Evolutionary conservation across 2,113 vertebrate genomes (phyloP).

Genomic region (Hemibagrus wyckioides): DNA sequence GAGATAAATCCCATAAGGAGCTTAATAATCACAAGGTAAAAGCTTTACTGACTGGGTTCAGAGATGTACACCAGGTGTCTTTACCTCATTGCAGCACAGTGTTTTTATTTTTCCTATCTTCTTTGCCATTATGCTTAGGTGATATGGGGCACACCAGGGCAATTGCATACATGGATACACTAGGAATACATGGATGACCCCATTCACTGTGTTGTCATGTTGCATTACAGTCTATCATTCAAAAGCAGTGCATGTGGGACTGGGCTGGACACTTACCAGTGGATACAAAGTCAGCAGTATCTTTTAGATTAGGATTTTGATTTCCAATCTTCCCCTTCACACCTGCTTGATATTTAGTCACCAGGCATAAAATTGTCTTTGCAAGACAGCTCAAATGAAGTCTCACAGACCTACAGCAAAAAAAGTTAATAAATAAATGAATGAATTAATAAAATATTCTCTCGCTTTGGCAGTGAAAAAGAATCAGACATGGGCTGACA

Average conservation of each 20-base stretch:
- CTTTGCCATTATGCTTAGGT: slow-evolving; percentile 14
- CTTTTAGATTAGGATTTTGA: slow-evolving; percentile 18
- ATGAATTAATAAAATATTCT: background rate
- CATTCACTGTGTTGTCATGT: slow-evolving; percentile 35
- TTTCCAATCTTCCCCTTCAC: background rate
- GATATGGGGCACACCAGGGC: slow-evolving; percentile 22
- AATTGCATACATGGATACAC: slow-evolving; percentile 25
- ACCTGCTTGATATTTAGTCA: slow-evolving; percentile 36
- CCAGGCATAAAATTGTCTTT: background rate
- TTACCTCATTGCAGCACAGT: background rate
- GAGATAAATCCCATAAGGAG: slow-evolving; percentile 10
- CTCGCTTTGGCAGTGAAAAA: background rate
- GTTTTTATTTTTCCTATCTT: slow-evolving; percentile 3
- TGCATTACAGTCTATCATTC: slow-evolving; percentile 1
- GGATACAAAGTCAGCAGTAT: background rate
- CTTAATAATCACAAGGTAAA: slow-evolving; percentile 28
- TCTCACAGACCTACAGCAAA: background rate
- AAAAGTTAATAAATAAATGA: background rate
- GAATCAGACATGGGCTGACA: background rate
- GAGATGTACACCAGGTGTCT: slow-evolving; percentile 25
- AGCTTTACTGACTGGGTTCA: slow-evolving; percentile 23
- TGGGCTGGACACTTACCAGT: slow-evolving; percentile 17
- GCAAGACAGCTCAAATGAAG: background rate
- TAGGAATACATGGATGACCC: slow-evolving; percentile 15
- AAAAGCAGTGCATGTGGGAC: background rate